Evolutionary conservation across 1,140 invertebrate genomes (phyloP), one percentile per base, ranked within the genome.

Genomic region (Steinernema feltiae): DNA sequence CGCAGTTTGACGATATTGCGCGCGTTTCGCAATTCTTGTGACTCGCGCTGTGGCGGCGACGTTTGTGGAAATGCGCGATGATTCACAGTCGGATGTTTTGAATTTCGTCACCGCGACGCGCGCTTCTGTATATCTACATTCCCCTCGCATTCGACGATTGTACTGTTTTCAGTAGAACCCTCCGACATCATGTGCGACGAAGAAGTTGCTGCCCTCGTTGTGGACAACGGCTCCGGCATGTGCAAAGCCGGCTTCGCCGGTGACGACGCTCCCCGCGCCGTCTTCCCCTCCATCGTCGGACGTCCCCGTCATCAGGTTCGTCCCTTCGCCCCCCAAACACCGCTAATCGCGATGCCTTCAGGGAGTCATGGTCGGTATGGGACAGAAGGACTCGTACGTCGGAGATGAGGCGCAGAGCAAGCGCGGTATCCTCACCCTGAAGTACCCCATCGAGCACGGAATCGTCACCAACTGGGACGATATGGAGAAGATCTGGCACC

Each of bases 341-440:
- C 53, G 3, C 12, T 12, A 63, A 15, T 27, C 53, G 7, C 12
- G 15, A 15, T 7, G 53, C 12, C 53, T 63, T 63, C 24, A 90
- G 90, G 92, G 92, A 87, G 93, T 96, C 81, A 95, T 96, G 94
- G 94, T 96, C 81, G 94, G 94, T 88, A 97, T 96, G 94, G 94
- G 94, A 84, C 94, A 96, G 88, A 96, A 96, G 88, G 94, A 97
- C 89, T 92, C 91, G 70, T 96, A 96, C 88, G 94, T 97, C 71
- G 94, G 94, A 81, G 94, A 97, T 88, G 94, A 95, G 88, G 94
- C 94, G 85, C 94, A 96, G 89, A 92, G 91, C 88, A 96, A 96
- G 89, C 91, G 94, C 91, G 83, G 92, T 91, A 93, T 93, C 87
- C 84, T 88, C 29, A 88, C 87, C 53, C 80, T 88, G 32, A 88